Conservation (phyloP, 2,797 vertebrate genomes). For the Enteromius anoplus region DNA sequence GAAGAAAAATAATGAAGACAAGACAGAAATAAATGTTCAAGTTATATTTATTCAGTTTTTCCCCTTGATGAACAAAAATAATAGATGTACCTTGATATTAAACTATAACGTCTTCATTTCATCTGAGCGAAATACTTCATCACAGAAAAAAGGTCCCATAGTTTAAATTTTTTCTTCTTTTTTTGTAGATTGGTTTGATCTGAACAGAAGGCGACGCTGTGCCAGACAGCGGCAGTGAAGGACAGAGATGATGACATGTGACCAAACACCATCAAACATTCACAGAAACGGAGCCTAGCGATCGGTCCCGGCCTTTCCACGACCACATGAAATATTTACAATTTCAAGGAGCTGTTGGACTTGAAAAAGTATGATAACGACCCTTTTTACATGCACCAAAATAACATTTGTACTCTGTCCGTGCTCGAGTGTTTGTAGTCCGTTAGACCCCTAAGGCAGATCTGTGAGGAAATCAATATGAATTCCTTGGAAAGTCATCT, state of each 20-base stretch:
- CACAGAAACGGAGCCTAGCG: constrained; percentile 23
- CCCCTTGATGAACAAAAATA: constrained; percentile 60
- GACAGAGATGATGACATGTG: constrained; percentile 37
- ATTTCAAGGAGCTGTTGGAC: constrained; percentile 1
- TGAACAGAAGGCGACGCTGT: constrained; percentile 68
- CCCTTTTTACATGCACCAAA: background rate
- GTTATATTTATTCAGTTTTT: constrained; percentile 61
- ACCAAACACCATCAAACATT: constrained; percentile 56
- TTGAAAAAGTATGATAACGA: background rate
- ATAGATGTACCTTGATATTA: constrained; percentile 63
- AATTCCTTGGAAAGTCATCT: constrained; percentile 17
- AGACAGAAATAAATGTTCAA: constrained; percentile 49
- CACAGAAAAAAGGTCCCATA: constrained; percentile 39
- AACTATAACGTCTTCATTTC: constrained; percentile 60
- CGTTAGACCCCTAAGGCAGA: constrained; percentile 26
- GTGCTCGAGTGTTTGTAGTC: constrained; percentile 2
- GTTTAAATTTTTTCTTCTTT: constrained; percentile 3
- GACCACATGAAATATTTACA: constrained; percentile 17
- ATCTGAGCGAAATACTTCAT: constrained; percentile 51
- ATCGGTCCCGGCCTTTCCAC: background rate
- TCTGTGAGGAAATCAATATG: constrained; percentile 33
- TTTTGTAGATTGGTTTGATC: constrained; percentile 28
- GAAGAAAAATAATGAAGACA: background rate
- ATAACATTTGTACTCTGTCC: constrained; percentile 29
- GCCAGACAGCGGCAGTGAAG: constrained; percentile 74